These are phyloP conservation scores for Athrips mouffetella DNA, from an alignment of 2,888 invertebrate genomes.

Conservation along the genomic window DNA sequence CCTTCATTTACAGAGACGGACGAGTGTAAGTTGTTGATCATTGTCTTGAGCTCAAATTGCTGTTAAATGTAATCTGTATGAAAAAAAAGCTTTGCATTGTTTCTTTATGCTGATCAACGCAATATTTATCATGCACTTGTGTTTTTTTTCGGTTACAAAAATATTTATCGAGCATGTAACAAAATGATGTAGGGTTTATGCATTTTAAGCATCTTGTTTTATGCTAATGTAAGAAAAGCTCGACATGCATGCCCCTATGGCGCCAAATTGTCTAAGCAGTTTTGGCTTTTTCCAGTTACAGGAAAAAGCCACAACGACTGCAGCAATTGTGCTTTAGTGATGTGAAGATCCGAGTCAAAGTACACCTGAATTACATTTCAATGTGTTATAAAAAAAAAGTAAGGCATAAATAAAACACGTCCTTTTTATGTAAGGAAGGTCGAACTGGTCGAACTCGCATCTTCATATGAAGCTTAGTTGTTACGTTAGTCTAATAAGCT, in stretches of 20 bases:
- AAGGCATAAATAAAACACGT: too few species aligned
- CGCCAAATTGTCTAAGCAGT: not conserved
- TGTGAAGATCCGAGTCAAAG: too few species aligned
- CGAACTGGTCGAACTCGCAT: too few species aligned
- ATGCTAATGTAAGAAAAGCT: not conserved
- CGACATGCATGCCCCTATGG: not conserved
- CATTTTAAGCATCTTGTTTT: not conserved
- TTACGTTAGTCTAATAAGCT: too few species aligned
- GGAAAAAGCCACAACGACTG: too few species aligned
- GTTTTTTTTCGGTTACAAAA: not conserved
- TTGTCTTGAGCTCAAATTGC: slow-evolving; percentile 8
- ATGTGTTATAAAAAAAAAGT: too few species aligned
- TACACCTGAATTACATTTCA: too few species aligned
- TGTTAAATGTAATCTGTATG: slow-evolving; percentile 3
- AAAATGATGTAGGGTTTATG: not conserved
- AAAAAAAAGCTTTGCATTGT: not conserved
- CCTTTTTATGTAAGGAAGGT: too few species aligned
- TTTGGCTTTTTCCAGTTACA: too few species aligned
- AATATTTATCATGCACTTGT: slow-evolving; percentile 3
- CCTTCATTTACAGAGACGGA: slow-evolving; percentile 76
- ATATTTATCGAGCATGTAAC: not conserved
- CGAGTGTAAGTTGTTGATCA: slow-evolving; percentile 66
- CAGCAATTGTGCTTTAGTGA: too few species aligned
- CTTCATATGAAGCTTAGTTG: too few species aligned
- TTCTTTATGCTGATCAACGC: slow-evolving; percentile 1